Conservation (phyloP, 1,140 invertebrate species). For the Tyrophagus putrescentiae region DNA sequence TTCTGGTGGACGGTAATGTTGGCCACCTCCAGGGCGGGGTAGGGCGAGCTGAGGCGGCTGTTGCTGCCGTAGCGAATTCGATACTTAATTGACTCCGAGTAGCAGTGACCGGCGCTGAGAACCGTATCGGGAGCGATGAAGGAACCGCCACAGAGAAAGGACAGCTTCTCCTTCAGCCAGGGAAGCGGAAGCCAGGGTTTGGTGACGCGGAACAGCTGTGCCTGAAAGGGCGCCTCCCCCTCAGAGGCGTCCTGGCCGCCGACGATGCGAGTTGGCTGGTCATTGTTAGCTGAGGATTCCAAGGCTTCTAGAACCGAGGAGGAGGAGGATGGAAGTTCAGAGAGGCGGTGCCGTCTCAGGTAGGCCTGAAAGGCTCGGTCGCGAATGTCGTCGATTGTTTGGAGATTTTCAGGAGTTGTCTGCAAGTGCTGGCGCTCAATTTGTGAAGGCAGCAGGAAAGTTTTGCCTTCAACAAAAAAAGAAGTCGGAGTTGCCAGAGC, state of each 20-base stretch:
- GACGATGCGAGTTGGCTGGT: background rate
- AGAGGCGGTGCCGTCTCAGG: too few species aligned
- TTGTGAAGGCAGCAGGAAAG: too few species aligned
- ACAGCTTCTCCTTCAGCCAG: background rate
- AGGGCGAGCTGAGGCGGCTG: background rate
- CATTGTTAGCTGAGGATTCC: background rate
- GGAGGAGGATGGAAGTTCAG: background rate
- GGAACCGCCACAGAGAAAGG: background rate
- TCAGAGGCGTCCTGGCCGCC: background rate
- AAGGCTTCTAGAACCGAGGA: background rate
- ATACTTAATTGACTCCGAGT: background rate
- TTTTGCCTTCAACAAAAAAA: too few species aligned
- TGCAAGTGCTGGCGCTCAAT: too few species aligned
- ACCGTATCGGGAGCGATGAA: background rate
- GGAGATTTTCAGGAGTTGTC: too few species aligned
- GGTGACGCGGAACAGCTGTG: background rate
- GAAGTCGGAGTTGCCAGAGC: too few species aligned
- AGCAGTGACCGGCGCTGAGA: background rate
- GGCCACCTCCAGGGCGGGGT: background rate
- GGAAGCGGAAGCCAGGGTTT: too few species aligned
- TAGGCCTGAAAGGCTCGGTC: too few species aligned
- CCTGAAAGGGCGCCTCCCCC: background rate
- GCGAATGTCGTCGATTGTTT: too few species aligned
- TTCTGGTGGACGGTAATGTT: background rate
- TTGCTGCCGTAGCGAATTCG: background rate